Conservation (phyloP, 2,888 invertebrate genomes). For the Clusia tigrina region DNA sequence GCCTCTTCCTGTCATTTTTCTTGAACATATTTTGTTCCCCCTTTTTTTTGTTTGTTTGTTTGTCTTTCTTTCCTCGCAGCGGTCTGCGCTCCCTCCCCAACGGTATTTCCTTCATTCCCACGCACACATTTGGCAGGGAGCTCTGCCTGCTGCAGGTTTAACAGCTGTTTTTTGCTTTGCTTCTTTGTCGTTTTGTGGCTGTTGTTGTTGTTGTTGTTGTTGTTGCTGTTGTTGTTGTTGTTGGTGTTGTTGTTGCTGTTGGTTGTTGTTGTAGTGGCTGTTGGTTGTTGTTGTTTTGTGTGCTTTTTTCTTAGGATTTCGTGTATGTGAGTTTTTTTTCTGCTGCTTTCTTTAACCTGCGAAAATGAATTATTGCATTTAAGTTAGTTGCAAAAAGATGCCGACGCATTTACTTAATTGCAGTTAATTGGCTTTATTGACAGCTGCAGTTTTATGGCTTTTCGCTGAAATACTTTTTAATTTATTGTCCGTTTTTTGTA, state of each 20-base stretch:
- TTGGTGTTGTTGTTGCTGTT: too few relatives aligned
- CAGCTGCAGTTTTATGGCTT: constrained; percentile 33
- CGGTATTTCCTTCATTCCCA: constrained; percentile 26
- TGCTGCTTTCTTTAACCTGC: constrained; percentile 31
- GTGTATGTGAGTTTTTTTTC: too few relatives aligned
- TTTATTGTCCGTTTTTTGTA: background rate
- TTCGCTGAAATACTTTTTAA: background rate
- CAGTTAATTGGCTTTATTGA: constrained; percentile 7
- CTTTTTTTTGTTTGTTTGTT: background rate
- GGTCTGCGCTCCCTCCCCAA: too few relatives aligned
- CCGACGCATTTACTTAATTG: constrained; percentile 30
- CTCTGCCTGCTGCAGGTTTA: background rate
- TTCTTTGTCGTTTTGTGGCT: too few relatives aligned
- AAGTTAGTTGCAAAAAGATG: constrained; percentile 41
- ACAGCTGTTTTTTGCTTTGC: constrained; percentile 11
- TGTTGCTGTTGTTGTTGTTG: too few relatives aligned
- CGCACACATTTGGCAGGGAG: too few relatives aligned
- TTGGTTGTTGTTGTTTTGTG: constrained; percentile 30
- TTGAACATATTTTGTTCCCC: background rate
- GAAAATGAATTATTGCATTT: constrained; percentile 53
- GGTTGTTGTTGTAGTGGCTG: background rate
- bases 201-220: too few relatives aligned
- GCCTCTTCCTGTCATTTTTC: too few relatives aligned
- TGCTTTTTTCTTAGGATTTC: constrained; percentile 25
- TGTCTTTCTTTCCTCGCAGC: background rate